Base-by-base conservation (phyloP, 2,797 vertebrate species). In the Morelia viridis region DNA sequence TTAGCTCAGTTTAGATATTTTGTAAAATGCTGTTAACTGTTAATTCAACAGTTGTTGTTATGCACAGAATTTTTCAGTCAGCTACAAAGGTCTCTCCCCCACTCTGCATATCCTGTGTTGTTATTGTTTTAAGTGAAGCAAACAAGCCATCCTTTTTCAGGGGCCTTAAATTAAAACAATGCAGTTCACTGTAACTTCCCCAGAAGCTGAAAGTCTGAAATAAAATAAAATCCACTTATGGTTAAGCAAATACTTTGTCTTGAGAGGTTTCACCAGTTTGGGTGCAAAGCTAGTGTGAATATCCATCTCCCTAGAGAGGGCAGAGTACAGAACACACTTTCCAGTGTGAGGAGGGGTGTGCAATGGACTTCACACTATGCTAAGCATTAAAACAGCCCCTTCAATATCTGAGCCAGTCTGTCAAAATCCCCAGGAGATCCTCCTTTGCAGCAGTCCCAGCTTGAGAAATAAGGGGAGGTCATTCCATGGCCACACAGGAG, bases 231-330 rank as follows among this genome's bases (percentile, higher is more conserved):
- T 65, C 87, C 87, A 89, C 85, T 89, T 89, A 53, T 41, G 24
- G 28, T 92, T 80, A 85, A 58, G 50, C 31, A 84, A 58, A 65
- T 61, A 41, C 61, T 57, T 84, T 89, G 60, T 85, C 87, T 89
- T 76, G 61, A 65, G 76, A 92, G 87, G 26, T 50, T 89, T 71
- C 68, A 58, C 56, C 68, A 53, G 41, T 92, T 35, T 90, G 92
- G 83, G 88, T 92, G 88, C 64, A 92, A 92, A 92, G 64, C 57
- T 86, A 46, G 87, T 89, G 87, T 85, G 87, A 92, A 57, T 92
- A 62, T 85, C 76, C 61, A 15, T 61, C 12, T 68, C 88, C 41
- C 53, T 86, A 10, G 88, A 87, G 88, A 92, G 5, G 26, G 17
- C 26, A 64, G 76, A 64, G 13, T 0, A 0, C 2, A 1, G 5